These are phyloP conservation scores for Hypanus sabinus DNA, from an alignment of 2,113 vertebrate species.

Conservation along the genomic window DNA sequence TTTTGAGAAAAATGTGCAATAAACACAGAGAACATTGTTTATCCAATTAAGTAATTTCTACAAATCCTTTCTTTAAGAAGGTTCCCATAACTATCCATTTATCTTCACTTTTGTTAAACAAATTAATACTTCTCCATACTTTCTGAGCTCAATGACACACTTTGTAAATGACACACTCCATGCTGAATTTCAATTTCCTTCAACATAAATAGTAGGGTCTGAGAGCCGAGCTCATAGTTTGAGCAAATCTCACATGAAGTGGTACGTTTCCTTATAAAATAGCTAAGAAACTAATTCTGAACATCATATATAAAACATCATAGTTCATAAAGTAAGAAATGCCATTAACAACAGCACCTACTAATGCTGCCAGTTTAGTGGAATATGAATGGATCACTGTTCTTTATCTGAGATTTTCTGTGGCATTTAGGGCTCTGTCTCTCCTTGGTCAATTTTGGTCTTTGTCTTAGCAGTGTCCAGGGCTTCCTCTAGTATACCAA, in stretches of 20 bases:
- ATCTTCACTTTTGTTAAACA: background rate
- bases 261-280: background rate
- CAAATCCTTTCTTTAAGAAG: background rate
- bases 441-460: no score
- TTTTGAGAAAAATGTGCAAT: background rate
- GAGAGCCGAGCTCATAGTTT: background rate
- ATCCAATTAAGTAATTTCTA: background rate
- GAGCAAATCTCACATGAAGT: background rate
- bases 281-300: background rate
- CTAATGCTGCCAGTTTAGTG: background rate
- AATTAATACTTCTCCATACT: background rate
- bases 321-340: background rate
- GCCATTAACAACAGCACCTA: no score
- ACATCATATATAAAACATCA: background rate
- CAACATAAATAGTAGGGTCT: background rate
- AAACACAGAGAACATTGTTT: background rate
- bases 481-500: no score
- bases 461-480: no score
- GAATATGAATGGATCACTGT: background rate
- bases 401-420: background rate
- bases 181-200: background rate
- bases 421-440: no score
- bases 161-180: background rate
- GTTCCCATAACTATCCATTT: background rate
- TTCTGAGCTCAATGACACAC: background rate